Evolutionary conservation across 2,113 vertebrate genomes (phyloP).

Genomic region (Cacatua alba): DNA sequence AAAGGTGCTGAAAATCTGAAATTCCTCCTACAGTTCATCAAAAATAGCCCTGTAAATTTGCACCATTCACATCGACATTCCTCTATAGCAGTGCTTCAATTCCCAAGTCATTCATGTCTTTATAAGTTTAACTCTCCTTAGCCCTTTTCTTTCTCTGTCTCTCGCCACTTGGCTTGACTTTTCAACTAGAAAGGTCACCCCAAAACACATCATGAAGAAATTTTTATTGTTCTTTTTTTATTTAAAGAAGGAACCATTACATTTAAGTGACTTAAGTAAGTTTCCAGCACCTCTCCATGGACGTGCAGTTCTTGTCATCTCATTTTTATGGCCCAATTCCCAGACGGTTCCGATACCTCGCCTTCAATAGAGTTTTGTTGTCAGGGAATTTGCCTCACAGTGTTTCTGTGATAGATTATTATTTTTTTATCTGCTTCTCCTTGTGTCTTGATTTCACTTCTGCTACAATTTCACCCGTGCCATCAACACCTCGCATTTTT

Average conservation of each 20-base stretch:
- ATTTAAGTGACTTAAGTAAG: conserved; percentile 4
- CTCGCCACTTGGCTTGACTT: background rate
- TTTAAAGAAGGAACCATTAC: background rate
- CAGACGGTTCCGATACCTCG: background rate
- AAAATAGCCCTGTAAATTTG: conserved; percentile 69
- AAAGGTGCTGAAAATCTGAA: conserved; percentile 65
- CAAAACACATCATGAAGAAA: background rate
- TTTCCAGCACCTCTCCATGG: conserved; percentile 15
- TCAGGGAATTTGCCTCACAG: background rate
- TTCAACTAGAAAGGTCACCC: background rate
- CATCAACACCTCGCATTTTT: conserved; percentile 25
- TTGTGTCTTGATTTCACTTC: background rate
- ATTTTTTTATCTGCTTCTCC: conserved; percentile 24
- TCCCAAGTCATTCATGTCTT: conserved; percentile 14
- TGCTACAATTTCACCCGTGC: background rate
- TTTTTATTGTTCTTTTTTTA: background rate
- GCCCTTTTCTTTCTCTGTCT: background rate
- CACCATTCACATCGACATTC: conserved; percentile 58
- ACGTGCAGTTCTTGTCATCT: background rate
- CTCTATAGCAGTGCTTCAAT: conserved; percentile 14
- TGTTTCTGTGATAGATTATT: background rate
- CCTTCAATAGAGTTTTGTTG: background rate
- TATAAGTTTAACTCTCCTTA: conserved; percentile 29
- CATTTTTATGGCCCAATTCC: background rate
- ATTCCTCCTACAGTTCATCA: conserved; percentile 67